Evolutionary conservation across 2,888 invertebrate species (phyloP).

Genomic region (Phragmatobia fuliginosa): DNA sequence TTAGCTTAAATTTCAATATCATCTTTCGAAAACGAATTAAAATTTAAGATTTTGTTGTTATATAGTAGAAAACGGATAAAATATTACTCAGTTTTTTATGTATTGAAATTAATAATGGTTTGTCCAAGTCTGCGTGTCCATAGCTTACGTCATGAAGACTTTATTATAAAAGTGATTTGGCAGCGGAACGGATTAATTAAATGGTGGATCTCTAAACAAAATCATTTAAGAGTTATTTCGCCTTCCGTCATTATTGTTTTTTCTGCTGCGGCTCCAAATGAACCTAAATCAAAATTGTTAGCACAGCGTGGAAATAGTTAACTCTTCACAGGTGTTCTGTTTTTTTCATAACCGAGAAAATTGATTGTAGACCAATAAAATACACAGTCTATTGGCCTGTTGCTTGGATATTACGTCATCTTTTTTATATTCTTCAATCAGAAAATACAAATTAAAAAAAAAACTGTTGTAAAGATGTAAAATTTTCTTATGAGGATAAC

Average conservation of each 20-base stretch:
- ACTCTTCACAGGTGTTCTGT: constrained; percentile 22
- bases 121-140: constrained; percentile 30
- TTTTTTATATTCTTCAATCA: constrained; percentile 13
- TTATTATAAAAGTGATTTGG: constrained; percentile 47
- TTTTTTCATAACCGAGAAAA: constrained; percentile 17
- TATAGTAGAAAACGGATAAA: constrained; percentile 37
- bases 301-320: constrained; percentile 22
- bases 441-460: background rate
- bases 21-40: constrained; percentile 44
- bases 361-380: constrained; percentile 20
- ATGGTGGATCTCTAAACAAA: constrained; percentile 48
- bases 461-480: background rate
- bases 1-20: constrained; percentile 35
- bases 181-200: constrained; percentile 53
- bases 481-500: constrained; percentile 1
- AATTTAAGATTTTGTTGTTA: constrained; percentile 29
- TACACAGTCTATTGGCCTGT: constrained; percentile 26
- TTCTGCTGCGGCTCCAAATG: constrained; percentile 24
- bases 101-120: constrained; percentile 35
- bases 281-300: constrained; percentile 27
- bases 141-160: constrained; percentile 51
- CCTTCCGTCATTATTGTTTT: constrained; percentile 50
- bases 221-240: constrained; percentile 48
- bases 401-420: constrained; percentile 19
- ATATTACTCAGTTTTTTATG: constrained; percentile 37